A percentile compares a stretch with the other conserved stretches of the same genome.
phyloP scores from a whole-genome alignment of 2,113 vertebrate genomes.

The Catharus fuscescens region DNA sequence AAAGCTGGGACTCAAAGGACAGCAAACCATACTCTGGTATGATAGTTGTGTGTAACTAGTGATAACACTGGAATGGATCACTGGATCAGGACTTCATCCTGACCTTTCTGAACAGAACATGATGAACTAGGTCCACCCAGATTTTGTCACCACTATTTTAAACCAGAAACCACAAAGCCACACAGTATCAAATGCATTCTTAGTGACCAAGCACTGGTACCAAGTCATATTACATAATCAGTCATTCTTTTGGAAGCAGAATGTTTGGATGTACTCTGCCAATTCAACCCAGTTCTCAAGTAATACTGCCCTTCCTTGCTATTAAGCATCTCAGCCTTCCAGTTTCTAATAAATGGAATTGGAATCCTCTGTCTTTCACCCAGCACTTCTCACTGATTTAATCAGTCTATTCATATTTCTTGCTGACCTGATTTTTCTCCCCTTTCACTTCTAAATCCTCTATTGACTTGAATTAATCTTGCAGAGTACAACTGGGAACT shows the following conservation, averaged over 20 bases:
- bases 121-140: background rate
- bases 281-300: slow-evolving; percentile 24
- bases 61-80: background rate
- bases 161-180: background rate
- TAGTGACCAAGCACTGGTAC: background rate
- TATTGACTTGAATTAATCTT: slow-evolving; percentile 62
- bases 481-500: background rate
- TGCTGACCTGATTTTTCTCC: slow-evolving; percentile 60
- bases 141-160: background rate
- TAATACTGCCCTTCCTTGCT: background rate
- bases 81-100: background rate
- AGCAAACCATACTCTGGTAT: background rate
- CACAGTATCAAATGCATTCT: background rate
- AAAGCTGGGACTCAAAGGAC: background rate
- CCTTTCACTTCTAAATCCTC: slow-evolving; percentile 55
- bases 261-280: background rate
- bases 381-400: slow-evolving; percentile 41
- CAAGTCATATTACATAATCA: background rate
- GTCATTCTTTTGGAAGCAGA: background rate
- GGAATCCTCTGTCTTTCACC: slow-evolving; percentile 54
- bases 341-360: slow-evolving; percentile 25
- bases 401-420: slow-evolving; percentile 60
- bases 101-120: background rate
- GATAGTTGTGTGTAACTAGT: background rate
- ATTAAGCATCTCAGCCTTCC: background rate